Evolutionary conservation across 2,888 invertebrate genomes (phyloP), one percentile per base, ranked within the genome.

Genomic region (Baccha elongata): DNA sequence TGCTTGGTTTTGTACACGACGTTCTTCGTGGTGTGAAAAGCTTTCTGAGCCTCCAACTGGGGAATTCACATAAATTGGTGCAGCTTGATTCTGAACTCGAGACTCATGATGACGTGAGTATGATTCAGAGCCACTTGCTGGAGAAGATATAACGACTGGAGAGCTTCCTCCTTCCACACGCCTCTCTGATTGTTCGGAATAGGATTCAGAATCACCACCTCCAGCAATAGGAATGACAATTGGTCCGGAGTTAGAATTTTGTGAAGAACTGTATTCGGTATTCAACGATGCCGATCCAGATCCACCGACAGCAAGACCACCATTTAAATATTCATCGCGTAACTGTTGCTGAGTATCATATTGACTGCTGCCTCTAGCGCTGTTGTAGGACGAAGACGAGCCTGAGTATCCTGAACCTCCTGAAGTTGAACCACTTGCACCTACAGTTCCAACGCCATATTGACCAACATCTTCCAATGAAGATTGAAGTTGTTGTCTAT

Each of bases 81-180:
- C 71, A 0, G 84, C 60, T 48, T 86, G 87, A n/a, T 84, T 86
- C 78, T 88, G 86, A 0, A 88, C 84, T 3, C 86, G 78, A 17
- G 87, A 88, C 71, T 88, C 88, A 62, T 86, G 85, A 58, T 88
- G 88, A 65, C 87, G 88, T 13, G 87, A 80, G 53, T 87, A 89
- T 4, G 87, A 87, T 74, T 88, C 86, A 1, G 89, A 87, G 23
- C 87, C 87, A 23, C 86, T 86, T 29, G 60, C 26, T 72, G 88
- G 60, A 13, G 68, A 32, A n/a, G 37, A 7, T 13, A 71, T 50
- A 65, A 85, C 26, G 23, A 87, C 85, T 1, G 87, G 86, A 17
- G 84, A 73, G 15, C 84, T 58, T 10, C 85, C 87, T 19, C 84
- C 85, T 23, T 84, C 71, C 1, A 86, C 71, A 21, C 79, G 85